Base-by-base conservation (phyloP, 2,113 vertebrate species). In the Circaetus cinerascens region DNA sequence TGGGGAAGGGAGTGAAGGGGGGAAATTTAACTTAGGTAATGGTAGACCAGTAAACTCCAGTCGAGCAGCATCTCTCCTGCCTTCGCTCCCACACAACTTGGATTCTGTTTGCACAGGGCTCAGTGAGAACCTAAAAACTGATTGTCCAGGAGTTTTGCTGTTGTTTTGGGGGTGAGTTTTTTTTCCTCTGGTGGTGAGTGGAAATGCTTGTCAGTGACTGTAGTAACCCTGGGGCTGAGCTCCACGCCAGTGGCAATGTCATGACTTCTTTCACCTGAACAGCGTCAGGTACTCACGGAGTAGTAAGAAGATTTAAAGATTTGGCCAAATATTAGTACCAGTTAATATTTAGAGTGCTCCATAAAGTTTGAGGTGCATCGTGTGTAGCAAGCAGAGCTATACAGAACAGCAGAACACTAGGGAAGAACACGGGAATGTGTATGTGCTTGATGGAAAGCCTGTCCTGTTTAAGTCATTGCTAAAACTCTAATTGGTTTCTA, bases 1-100 rank as follows among this genome's bases (percentile, higher is more conserved):
- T 22, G 13, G 9, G 4, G 46, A 2, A 2, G 2, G 2, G 9
- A 16, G 15, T 18, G 3, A 20, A 21, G 9, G 15, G 16, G 7
- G 12, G 9, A 50, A 82, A 5, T 50, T 73, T 50, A 71, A 12
- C 69, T 7, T 32, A n/a, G 53, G 48, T 40, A 72, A 84, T 11
- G 4, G 2, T 26, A 50, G 26, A 8, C 10, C 20, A 69, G 27
- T 38, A 77, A 84, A 60, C 13, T 69, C 53, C 27, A 53, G 11
- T 43, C 2, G 2, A 10, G 9, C 1, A 10, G 10, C n/a, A 4
- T 63, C 23, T 57, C 25, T 77, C n/a, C 73, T 57, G 34, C 22
- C 19, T 13, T 93, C 15, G 7, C 17, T 48, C 21, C 22, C 36
- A 14, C 29, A 87, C 10, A 78, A 5, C 15, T 6, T 53, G 8